Evolutionary conservation across 2,888 invertebrate species (phyloP).

Genomic region (Xylota segnis): DNA sequence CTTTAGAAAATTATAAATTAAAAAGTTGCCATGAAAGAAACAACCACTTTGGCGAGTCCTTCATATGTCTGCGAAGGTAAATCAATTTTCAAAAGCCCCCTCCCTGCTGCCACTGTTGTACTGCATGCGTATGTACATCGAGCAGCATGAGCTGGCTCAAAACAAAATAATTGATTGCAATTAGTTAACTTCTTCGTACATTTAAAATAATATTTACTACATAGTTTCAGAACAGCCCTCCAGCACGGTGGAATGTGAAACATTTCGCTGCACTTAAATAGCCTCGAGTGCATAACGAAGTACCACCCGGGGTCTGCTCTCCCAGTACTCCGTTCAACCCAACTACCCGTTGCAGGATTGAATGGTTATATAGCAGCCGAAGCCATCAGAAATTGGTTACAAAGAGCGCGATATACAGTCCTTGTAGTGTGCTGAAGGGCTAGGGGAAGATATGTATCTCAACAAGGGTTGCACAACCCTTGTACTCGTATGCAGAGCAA

Average conservation of each 20-base stretch:
- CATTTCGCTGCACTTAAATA: conserved; percentile 61
- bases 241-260: conserved; percentile 21
- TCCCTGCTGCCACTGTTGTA: conserved; percentile 3
- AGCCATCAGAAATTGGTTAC: conserved; percentile 30
- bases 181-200: conserved; percentile 60
- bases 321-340: conserved; percentile 22
- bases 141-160: conserved; percentile 21
- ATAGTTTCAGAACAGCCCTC: conserved; percentile 1
- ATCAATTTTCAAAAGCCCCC: conserved; percentile 52
- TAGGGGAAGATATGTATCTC: conserved; percentile 3
- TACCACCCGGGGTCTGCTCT: conserved; percentile 26
- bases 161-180: conserved; percentile 74
- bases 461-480: conserved; percentile 44
- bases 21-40: conserved; percentile 40
- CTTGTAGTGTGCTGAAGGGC: neutral
- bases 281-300: conserved; percentile 70
- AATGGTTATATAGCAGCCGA: conserved; percentile 28
- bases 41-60: conserved; percentile 38
- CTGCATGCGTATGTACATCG: conserved; percentile 22
- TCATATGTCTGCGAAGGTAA: conserved; percentile 44
- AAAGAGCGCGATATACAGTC: conserved; percentile 16
- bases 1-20: conserved; percentile 38
- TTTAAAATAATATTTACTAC: conserved; percentile 67
- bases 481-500: conserved; percentile 8
- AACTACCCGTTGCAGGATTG: conserved; percentile 7